These are phyloP conservation scores for Onthophagus sagittarius DNA, from an alignment of 2,888 invertebrate species.

Conservation along the genomic window DNA sequence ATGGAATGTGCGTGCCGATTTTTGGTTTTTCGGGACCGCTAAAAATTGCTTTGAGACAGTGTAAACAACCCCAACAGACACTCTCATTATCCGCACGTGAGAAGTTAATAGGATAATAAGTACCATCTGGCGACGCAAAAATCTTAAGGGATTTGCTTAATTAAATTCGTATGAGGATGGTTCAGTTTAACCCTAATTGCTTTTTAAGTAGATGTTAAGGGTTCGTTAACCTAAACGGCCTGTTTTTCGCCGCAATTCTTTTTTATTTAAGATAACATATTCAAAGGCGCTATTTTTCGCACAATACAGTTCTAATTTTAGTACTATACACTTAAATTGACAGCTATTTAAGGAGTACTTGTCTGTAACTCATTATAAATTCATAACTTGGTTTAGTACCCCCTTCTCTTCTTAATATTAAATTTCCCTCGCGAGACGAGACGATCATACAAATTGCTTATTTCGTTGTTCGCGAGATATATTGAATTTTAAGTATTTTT, in stretches of 20 bases:
- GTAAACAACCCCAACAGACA: not conserved
- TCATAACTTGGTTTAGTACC: not conserved
- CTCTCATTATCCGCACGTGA: not conserved
- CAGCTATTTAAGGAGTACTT: not conserved
- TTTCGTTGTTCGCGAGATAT: not conserved
- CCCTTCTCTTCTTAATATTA: not conserved
- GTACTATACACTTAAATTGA: not conserved
- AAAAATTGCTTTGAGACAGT: not conserved
- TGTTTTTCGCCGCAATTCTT: not conserved
- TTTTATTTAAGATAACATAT: not conserved
- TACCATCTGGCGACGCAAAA: not conserved
- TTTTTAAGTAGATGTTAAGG: not conserved
- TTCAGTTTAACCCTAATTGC: not conserved
- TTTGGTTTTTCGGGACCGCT: not conserved
- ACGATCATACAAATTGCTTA: not conserved
- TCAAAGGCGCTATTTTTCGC: too few relatives aligned
- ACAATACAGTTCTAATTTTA: too few relatives aligned
- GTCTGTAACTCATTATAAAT: not conserved
- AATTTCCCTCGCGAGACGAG: not conserved
- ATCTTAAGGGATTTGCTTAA: not conserved
- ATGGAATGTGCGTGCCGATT: not conserved
- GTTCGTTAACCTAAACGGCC: not conserved
- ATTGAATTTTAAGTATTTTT: not conserved
- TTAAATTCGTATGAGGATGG: not conserved
- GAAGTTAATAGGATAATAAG: not conserved